These are phyloP conservation scores for Hapalemur alaotrensis DNA, from an alignment of 2,797 vertebrate genomes.

Conservation along the genomic window DNA sequence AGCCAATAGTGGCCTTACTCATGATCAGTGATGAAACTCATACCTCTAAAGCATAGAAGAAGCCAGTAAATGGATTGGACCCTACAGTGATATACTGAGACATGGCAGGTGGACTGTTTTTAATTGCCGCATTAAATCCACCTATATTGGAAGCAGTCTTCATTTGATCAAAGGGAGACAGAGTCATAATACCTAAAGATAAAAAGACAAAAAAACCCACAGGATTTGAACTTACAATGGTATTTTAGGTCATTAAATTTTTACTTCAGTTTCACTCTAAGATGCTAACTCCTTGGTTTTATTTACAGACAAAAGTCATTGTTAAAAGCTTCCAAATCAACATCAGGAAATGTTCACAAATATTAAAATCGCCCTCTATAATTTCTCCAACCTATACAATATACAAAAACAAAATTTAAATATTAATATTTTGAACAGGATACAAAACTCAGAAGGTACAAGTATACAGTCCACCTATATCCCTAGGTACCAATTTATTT, in stretches of 20 bases:
- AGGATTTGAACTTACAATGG: slow-evolving; percentile 19
- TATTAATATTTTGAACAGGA: neutral
- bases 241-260: neutral
- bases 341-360: neutral
- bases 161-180: slow-evolving; percentile 99
- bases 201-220: slow-evolving; percentile 43
- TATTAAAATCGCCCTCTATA: neutral
- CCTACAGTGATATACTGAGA: slow-evolving; percentile 97
- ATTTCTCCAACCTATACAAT: neutral
- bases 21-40: slow-evolving; percentile 30
- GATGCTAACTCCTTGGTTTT: neutral
- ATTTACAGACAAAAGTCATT: neutral
- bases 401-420: slow-evolving; percentile 2
- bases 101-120: slow-evolving; percentile 97
- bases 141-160: slow-evolving; percentile 97
- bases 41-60: slow-evolving; percentile 98
- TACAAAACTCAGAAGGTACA: neutral
- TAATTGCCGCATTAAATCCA: slow-evolving; percentile 95
- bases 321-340: slow-evolving; percentile 26
- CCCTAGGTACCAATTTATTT: neutral
- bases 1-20: neutral
- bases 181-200: slow-evolving; percentile 92
- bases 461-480: neutral
- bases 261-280: slow-evolving; percentile 3
- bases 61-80: slow-evolving; percentile 94